phyloP scores from a whole-genome alignment of 1,140 invertebrate species.

The Gonatopus flavifemur region DNA sequence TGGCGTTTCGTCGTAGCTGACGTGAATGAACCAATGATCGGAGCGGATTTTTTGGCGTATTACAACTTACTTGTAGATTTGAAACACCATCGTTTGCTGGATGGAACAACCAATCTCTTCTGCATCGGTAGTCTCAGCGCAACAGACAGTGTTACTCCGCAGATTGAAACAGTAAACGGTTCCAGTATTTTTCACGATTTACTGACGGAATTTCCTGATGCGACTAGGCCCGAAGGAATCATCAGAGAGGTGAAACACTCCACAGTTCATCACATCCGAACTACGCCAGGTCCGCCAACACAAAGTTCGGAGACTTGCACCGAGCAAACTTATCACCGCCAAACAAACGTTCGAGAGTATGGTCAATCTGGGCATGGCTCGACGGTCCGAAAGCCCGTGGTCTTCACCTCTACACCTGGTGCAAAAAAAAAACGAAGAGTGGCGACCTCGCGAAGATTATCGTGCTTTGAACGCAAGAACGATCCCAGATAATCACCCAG shows the following conservation, averaged over 20 bases:
- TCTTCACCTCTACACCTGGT: neutral
- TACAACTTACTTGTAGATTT: neutral
- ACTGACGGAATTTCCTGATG: neutral
- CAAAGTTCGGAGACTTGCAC: neutral
- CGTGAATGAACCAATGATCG: neutral
- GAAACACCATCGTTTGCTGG: neutral
- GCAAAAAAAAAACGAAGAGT: constrained; percentile 14
- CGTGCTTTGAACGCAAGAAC: constrained; percentile 28
- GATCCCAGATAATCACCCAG: constrained; percentile 47
- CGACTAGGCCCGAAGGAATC: neutral
- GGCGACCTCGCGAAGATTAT: constrained; percentile 34
- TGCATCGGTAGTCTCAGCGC: neutral
- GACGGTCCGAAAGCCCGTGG: neutral
- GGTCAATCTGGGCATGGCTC: neutral
- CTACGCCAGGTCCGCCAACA: neutral
- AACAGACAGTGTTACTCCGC: neutral
- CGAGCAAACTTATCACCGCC: neutral
- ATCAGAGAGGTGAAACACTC: neutral
- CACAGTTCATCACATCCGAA: neutral
- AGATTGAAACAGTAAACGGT: neutral
- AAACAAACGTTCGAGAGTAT: neutral
- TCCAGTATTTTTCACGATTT: neutral
- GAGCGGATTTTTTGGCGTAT: neutral
- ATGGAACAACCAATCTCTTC: neutral
- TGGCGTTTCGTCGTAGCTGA: constrained; percentile 3